phyloP scores from a whole-genome alignment of 2,797 vertebrate species.

The Artibeus lituratus region DNA sequence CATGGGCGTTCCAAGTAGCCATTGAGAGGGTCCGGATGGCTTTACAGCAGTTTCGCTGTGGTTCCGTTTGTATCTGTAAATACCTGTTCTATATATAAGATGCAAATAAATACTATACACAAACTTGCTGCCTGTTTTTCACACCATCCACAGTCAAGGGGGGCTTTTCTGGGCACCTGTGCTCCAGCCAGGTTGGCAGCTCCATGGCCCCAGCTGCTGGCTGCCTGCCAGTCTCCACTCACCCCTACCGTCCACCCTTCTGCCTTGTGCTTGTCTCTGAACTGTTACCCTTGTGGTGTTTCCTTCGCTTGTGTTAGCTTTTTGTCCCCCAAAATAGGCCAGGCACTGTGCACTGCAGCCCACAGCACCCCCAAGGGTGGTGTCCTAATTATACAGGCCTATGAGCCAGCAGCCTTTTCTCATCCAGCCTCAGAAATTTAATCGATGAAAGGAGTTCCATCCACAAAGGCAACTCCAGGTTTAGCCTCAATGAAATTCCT shows the following conservation, averaged over 20 bases:
- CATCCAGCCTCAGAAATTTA: neutral
- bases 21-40: neutral
- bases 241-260: neutral
- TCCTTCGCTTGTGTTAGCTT: neutral
- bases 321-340: neutral
- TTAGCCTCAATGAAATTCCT: neutral
- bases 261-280: neutral
- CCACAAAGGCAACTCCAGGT: neutral
- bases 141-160: fast-evolving
- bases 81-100: constrained; percentile 58
- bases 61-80: constrained; percentile 51
- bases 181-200: neutral
- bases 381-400: neutral
- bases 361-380: too few species aligned
- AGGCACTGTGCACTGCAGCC: neutral
- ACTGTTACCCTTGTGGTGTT: neutral
- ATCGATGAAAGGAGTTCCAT: neutral
- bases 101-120: constrained; percentile 63
- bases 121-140: neutral
- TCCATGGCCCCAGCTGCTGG: neutral
- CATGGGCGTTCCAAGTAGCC: neutral
- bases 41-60: neutral
- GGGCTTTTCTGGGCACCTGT: fast-evolving
- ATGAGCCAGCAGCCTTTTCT: neutral
- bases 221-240: neutral